phyloP scores from a whole-genome alignment of 2,113 vertebrate species.

The Amphilophus citrinellus region DNA sequence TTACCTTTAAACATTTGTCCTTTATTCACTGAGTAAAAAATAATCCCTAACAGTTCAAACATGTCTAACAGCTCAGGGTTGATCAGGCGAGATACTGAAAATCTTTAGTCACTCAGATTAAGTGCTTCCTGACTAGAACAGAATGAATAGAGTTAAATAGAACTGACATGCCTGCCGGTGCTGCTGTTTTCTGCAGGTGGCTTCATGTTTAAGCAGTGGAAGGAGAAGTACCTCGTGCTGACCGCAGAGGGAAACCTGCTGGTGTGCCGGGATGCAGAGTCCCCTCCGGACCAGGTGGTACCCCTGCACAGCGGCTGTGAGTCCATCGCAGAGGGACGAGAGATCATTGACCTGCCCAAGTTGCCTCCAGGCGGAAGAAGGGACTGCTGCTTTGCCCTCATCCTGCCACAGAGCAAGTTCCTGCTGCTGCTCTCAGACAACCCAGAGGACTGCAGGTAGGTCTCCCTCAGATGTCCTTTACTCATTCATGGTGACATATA shows the following conservation, averaged over 20 bases:
- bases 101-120: too few relatives aligned
- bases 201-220: constrained; percentile 89
- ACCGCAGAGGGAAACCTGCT: constrained; percentile 82
- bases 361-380: constrained; percentile 81
- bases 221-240: constrained; percentile 84
- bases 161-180: background rate
- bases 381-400: constrained; percentile 86
- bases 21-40: too few relatives aligned
- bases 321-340: constrained; percentile 79
- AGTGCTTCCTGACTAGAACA: too few relatives aligned
- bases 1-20: too few relatives aligned
- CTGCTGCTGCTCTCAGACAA: constrained; percentile 81
- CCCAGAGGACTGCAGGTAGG: constrained; percentile 83
- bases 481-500: background rate
- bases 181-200: constrained; percentile 73
- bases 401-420: constrained; percentile 81
- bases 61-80: too few relatives aligned
- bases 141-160: too few relatives aligned
- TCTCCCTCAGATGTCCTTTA: constrained; percentile 21
- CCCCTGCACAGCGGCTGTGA: constrained; percentile 78
- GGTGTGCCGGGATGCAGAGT: constrained; percentile 81
- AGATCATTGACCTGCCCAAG: constrained; percentile 83
- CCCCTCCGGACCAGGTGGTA: constrained; percentile 82
- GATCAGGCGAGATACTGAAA: too few relatives aligned
- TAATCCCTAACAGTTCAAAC: too few relatives aligned